Evolutionary conservation across 2,888 invertebrate species (phyloP).

Genomic region (Apotomis capreana): DNA sequence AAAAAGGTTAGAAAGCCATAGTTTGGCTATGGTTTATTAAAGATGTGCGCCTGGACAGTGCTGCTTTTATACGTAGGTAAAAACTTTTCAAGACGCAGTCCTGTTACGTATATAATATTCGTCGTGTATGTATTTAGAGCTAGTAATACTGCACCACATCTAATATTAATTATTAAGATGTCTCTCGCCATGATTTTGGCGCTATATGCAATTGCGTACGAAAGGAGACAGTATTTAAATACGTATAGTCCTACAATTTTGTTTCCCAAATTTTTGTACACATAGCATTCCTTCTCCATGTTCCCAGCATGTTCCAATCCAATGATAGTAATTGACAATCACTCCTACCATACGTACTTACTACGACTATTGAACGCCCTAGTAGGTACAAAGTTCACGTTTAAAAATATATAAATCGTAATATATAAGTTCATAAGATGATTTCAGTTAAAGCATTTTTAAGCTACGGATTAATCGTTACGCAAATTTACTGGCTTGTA

Average conservation of each 20-base stretch:
- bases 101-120: neutral
- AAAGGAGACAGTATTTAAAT: neutral
- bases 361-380: slow-evolving; percentile 61
- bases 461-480: slow-evolving; percentile 67
- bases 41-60: neutral
- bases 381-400: slow-evolving; percentile 67
- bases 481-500: slow-evolving; percentile 8
- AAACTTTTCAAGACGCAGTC: neutral
- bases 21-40: neutral
- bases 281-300: slow-evolving; percentile 46
- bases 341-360: slow-evolving; percentile 60
- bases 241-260: slow-evolving; percentile 24
- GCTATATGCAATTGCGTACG: neutral
- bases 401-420: slow-evolving; percentile 72
- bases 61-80: neutral
- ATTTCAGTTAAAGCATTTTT: slow-evolving; percentile 79
- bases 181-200: neutral
- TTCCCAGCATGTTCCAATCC: slow-evolving; percentile 53
- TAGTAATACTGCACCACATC: neutral
- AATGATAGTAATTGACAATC: slow-evolving; percentile 77
- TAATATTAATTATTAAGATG: neutral
- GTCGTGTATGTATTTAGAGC: neutral
- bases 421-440: slow-evolving; percentile 76
- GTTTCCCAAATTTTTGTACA: slow-evolving; percentile 39
- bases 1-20: neutral